Evolutionary conservation across 2,113 vertebrate species (phyloP).

Genomic region (Gymnorhina tibicen): DNA sequence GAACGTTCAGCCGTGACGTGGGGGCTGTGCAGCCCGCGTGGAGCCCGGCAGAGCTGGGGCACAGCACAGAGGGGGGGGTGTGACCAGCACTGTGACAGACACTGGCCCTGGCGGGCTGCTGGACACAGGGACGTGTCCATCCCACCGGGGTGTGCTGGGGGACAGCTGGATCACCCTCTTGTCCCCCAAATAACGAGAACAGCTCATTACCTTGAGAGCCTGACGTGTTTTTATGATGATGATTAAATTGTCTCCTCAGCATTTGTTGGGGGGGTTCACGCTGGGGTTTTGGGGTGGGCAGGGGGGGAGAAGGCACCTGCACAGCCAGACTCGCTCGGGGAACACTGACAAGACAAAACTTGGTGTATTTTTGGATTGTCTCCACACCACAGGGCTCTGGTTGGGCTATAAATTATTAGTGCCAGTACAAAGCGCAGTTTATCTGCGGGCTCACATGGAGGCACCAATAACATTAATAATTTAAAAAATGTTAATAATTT

Average conservation of each 20-base stretch:
- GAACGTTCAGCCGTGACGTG: fast-evolving
- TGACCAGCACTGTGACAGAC: not conserved
- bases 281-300: not conserved
- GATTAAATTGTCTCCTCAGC: not conserved
- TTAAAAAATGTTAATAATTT: slow-evolving; percentile 77
- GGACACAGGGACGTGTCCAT: fast-evolving
- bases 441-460: slow-evolving; percentile 53
- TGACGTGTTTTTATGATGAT: not conserved
- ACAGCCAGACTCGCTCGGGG: not conserved
- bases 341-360: not conserved
- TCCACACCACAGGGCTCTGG: slow-evolving; percentile 33
- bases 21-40: fast-evolving
- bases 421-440: slow-evolving; percentile 57
- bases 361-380: slow-evolving; percentile 30
- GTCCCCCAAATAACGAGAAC: fast-evolving
- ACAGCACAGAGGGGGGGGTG: fast-evolving
- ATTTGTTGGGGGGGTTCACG: not conserved
- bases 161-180: not conserved
- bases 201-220: not conserved
- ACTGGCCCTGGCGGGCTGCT: not conserved
- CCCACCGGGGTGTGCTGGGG: not conserved
- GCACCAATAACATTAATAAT: slow-evolving; percentile 74
- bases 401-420: slow-evolving; percentile 38
- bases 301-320: not conserved
- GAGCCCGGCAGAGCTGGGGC: fast-evolving